phyloP scores from a whole-genome alignment of 2,888 invertebrate species.

The Himalopsyche japonica region DNA sequence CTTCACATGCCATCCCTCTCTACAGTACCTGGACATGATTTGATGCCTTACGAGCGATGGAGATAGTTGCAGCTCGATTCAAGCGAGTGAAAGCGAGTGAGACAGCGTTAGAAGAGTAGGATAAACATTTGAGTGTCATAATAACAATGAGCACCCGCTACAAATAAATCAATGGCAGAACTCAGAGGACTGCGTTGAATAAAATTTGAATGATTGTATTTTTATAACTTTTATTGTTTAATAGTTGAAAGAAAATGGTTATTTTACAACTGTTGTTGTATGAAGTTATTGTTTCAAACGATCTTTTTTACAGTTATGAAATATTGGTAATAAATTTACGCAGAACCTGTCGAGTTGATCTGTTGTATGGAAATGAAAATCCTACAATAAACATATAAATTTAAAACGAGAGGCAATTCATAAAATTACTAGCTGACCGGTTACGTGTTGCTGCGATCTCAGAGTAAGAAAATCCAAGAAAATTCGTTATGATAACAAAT shows the following conservation, averaged over 20 bases:
- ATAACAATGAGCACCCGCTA: constrained; percentile 31
- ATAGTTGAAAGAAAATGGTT: background rate
- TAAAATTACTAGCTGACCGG: no score
- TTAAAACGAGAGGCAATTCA: no score
- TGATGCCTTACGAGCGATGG: background rate
- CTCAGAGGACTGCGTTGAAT: constrained; percentile 31
- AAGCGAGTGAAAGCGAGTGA: constrained; percentile 13
- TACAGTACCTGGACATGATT: background rate
- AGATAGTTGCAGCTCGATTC: background rate
- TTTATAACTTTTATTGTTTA: constrained; percentile 11
- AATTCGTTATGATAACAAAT: no score
- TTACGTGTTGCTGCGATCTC: no score
- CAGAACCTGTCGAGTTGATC: no score
- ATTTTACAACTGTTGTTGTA: no score
- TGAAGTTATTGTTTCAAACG: no score
- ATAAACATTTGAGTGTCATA: constrained; percentile 37
- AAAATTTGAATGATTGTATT: constrained; percentile 5
- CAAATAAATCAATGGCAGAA: constrained; percentile 38
- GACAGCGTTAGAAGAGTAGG: constrained; percentile 14
- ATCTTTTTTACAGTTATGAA: no score
- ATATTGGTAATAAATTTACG: no score
- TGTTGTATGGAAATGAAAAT: no score
- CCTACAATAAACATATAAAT: no score
- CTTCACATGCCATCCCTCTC: background rate
- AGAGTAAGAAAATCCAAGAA: no score